Evolutionary conservation across 2,797 vertebrate genomes (phyloP), one percentile per base, ranked within the genome.

Genomic region (Bufotes viridis): DNA sequence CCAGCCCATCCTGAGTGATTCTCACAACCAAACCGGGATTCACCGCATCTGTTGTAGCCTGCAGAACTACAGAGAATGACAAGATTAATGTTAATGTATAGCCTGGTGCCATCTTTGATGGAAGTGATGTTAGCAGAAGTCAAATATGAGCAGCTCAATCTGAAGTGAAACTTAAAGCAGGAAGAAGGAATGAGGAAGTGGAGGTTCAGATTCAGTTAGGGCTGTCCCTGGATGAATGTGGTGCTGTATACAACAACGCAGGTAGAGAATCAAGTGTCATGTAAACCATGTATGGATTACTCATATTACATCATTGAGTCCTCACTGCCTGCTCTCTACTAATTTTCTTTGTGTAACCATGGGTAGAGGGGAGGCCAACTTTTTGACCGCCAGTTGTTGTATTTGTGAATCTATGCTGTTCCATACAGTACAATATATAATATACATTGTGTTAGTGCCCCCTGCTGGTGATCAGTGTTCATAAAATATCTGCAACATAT

Each of bases 1-100:
- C 85, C 63, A 86, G 55, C 53, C 85, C 85, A 14, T 86, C 72
- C 65, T 86, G 85, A 15, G 85, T 86, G 26, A 86, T 57, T 34
- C 85, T 69, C 34, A 72, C 63, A 6, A 86, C 78, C 29, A 69
- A 69, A 15, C 85, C 85, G 6, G 76, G 85, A 34, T 86, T 72
- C 6, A 4, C 65, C 10, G 85, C 15, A 7, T 72, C 51, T 26
- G 76, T 34, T 85, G 57, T 17, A 42, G 63, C 85, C 12, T n/a
- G 24, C 20, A 60, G 24, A 24, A 34, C 24, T 65, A 86, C 17
- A 18, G 20, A 53, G 63, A 58, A 63, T 26, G 26, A 8, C 17
- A 86, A 13, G 24, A 14, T 7, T 24, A 85, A 7, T 26, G 20
- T 3, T 24, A 85, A 7, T 26, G 57, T 29, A 49, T n/a, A 29